Evolutionary conservation across 2,888 invertebrate species (phyloP), one percentile per base, ranked within the genome.

Genomic region (Timandra comae): DNA sequence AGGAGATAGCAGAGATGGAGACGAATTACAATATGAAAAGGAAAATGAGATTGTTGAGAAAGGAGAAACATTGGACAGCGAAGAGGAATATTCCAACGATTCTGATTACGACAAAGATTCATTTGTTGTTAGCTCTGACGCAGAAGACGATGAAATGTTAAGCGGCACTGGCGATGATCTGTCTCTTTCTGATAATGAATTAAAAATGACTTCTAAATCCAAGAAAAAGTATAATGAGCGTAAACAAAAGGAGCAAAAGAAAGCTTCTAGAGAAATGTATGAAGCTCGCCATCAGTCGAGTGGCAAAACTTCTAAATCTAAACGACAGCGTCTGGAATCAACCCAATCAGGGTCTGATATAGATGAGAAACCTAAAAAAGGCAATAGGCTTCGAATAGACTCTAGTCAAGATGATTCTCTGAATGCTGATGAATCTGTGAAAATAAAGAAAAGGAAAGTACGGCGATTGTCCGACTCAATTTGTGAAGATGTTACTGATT

Each of bases 51-150:
- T 89, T 27, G 35, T 67, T 7, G 76, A 77, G 21, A 78, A 75
- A 44, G 88, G 87, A 1, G 87, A 87, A 61, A 87, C 87, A 2
- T 58, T 89, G 37, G 76, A 82, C 27, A 86, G 88, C 27, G 77
- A 87, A 25, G 73, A 72, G 24, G 69, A 84, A 3, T 59, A 75
- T 12, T 78, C 82, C 1, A 62, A 73, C 38, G 84, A 86, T 30
- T 63, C 76, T 0, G 78, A 85, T 40, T 86, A 86, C 40, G 84
- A 86, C 50, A 84, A 76, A 52, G 87, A 78, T 47, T 89, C 88
- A 0, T 89, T 89, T 53, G 52, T 89, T 34, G 87, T 86, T 2
- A 82, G 76, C 43, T 85, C 87, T 1, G 77, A 80, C 54, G 76
- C 72, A 42, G 84, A 84, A 57, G 86, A 86, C 39, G 38, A 73